phyloP scores from a whole-genome alignment of 2,797 vertebrate species.

The Arctocebus calabarensis region DNA sequence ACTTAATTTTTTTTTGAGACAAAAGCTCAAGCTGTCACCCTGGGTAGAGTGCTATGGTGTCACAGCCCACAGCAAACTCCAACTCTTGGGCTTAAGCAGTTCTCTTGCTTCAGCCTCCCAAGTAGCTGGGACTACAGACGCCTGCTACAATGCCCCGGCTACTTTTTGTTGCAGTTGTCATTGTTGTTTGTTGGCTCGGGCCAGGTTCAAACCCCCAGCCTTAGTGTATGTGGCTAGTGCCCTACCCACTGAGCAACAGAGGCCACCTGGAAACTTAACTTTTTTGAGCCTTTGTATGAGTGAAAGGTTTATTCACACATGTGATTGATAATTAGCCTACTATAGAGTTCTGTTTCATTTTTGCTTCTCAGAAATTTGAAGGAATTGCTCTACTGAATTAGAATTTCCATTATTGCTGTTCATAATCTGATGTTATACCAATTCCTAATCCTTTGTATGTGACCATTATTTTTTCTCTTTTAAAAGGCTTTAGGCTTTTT shows the following conservation, averaged over 20 bases:
- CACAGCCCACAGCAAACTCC: too few relatives aligned
- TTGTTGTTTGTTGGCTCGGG: too few relatives aligned
- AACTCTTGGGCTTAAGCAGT: too few relatives aligned
- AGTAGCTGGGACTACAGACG: too few relatives aligned
- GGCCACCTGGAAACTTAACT: not conserved
- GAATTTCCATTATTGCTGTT: not conserved
- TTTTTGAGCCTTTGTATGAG: not conserved
- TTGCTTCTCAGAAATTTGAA: conserved; percentile 12
- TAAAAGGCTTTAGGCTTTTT: not conserved
- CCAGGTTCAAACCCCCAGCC: too few relatives aligned
- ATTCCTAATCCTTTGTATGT: not conserved
- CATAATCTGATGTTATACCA: not conserved
- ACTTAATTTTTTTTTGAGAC: conserved; percentile 4
- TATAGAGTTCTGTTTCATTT: conserved; percentile 6
- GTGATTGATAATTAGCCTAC: not conserved
- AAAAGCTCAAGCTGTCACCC: too few relatives aligned
- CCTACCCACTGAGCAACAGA: too few relatives aligned
- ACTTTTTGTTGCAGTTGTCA: too few relatives aligned
- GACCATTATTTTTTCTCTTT: not conserved
- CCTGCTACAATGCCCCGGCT: too few relatives aligned
- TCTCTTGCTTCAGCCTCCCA: too few relatives aligned
- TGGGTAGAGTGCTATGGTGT: too few relatives aligned
- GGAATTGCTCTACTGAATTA: not conserved
- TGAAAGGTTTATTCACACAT: conserved; percentile 16
- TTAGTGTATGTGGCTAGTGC: too few relatives aligned